Conservation (phyloP, 2,113 vertebrate species). For the Ctenomys sociabilis region DNA sequence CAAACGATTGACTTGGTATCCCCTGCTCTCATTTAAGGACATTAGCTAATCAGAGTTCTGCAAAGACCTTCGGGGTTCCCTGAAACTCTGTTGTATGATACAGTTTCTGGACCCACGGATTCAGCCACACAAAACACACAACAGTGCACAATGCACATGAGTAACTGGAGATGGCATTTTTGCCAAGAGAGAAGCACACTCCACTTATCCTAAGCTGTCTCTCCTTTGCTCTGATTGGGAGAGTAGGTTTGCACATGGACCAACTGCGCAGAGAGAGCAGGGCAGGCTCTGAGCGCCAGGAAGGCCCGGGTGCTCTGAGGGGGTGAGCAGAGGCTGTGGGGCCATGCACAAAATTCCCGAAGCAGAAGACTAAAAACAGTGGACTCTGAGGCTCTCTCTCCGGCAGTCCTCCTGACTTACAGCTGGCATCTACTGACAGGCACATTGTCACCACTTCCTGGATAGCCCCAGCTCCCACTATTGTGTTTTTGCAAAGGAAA, state of each 20-base stretch:
- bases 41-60: neutral
- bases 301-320: neutral
- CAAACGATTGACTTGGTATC: neutral
- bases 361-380: neutral
- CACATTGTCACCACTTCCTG: neutral
- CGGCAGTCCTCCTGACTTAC: neutral
- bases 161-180: no score
- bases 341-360: neutral
- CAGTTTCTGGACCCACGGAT: neutral
- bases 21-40: no score
- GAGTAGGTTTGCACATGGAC: rapidly evolving
- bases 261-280: neutral
- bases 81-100: no score
- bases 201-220: neutral
- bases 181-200: neutral
- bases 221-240: neutral
- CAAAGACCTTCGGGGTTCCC: neutral
- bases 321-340: no score
- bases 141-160: rapidly evolving
- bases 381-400: neutral
- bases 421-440: no score
- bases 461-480: no score
- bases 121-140: neutral
- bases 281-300: neutral
- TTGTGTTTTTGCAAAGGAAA: neutral